These are phyloP conservation scores for Drosophila busckii DNA, from an alignment of 1,140 invertebrate genomes.

Conservation along the genomic window DNA sequence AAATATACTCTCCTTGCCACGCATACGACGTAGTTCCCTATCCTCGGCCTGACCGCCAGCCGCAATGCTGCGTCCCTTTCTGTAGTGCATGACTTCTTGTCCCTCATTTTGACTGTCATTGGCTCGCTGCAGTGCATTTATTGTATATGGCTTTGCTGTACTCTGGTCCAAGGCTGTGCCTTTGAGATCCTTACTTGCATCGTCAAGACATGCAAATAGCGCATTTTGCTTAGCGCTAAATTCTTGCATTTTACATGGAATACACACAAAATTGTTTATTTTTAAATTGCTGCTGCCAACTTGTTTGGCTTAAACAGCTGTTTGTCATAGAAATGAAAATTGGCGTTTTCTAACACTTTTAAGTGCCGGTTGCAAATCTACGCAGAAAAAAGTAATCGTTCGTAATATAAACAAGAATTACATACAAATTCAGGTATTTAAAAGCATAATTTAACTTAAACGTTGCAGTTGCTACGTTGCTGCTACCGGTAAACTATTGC, in stretches of 20 bases:
- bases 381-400: not conserved
- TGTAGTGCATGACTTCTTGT: slow-evolving; percentile 52
- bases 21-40: slow-evolving; percentile 80
- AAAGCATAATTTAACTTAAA: no score
- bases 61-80: slow-evolving; percentile 36
- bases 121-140: slow-evolving; percentile 50
- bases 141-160: slow-evolving; percentile 30
- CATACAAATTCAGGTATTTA: no score
- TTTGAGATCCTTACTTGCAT: slow-evolving; percentile 80
- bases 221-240: slow-evolving; percentile 80
- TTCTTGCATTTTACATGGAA: slow-evolving; percentile 67
- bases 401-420: no score
- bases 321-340: not conserved
- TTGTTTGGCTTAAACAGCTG: slow-evolving; percentile 26
- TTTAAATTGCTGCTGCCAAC: slow-evolving; percentile 22
- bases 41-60: slow-evolving; percentile 26
- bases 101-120: slow-evolving; percentile 4
- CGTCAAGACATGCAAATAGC: slow-evolving; percentile 80
- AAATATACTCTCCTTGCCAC: slow-evolving; percentile 88
- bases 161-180: slow-evolving; percentile 80
- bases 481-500: no score
- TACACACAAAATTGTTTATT: not conserved
- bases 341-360: not conserved
- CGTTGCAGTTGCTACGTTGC: no score
- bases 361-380: slow-evolving; percentile 36